These are phyloP conservation scores for Apocrypta bakeri DNA, from an alignment of 1,140 invertebrate genomes.

Conservation along the genomic window DNA sequence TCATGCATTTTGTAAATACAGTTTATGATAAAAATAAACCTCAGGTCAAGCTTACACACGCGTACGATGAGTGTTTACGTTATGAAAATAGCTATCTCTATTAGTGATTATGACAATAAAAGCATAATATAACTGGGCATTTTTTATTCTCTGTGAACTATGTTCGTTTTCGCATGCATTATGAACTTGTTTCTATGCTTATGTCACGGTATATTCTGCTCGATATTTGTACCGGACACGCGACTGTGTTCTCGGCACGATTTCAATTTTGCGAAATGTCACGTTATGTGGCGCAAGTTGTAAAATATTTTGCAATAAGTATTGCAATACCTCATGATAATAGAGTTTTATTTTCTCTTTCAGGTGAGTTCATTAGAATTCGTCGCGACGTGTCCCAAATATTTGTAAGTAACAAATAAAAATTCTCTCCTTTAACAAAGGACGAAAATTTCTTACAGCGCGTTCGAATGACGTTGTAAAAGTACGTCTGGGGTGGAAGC, in stretches of 20 bases:
- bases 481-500: no score
- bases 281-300: not conserved
- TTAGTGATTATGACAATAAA: not conserved
- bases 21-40: no score
- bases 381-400: not conserved
- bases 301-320: not conserved
- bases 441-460: no score
- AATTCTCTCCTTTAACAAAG: not conserved
- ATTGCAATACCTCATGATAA: not conserved
- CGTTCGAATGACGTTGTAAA: no score
- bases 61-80: no score
- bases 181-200: not conserved
- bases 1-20: no score
- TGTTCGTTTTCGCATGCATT: not conserved
- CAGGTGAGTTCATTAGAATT: constrained; percentile 36
- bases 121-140: not conserved
- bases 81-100: not conserved
- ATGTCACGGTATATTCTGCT: not conserved
- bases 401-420: not conserved
- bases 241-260: not conserved
- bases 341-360: constrained; percentile 20
- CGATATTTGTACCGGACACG: not conserved
- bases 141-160: not conserved
- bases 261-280: not conserved
- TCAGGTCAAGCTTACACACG: no score